Percentiles rank a stretch among this genome's conserved stretches.
phyloP scores from a whole-genome alignment of 92 coral and sea anemone species.

The Phymanthus crucifer region DNA sequence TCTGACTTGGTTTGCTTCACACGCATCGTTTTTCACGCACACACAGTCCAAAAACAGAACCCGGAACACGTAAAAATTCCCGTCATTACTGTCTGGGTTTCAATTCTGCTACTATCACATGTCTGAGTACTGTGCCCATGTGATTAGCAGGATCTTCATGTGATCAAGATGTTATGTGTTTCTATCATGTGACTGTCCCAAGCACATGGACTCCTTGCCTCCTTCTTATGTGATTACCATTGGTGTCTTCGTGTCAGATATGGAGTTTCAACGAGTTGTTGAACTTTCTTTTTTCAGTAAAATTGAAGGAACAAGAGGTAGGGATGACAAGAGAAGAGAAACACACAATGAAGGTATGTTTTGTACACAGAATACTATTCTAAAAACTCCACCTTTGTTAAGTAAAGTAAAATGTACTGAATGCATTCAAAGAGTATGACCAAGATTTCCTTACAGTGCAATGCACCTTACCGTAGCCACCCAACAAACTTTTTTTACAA shows the following conservation, averaged over 20 bases:
- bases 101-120: slow-evolving; percentile 36
- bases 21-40: background rate
- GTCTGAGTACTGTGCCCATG: slow-evolving; percentile 28
- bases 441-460: too few relatives aligned
- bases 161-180: background rate
- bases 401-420: too few relatives aligned
- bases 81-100: background rate
- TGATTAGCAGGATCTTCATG: slow-evolving; percentile 18
- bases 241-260: background rate
- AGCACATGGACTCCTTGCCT: background rate
- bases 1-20: background rate
- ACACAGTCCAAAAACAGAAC: background rate
- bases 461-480: too few relatives aligned
- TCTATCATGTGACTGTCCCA: slow-evolving; percentile 39
- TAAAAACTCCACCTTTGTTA: background rate
- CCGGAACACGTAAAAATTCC: background rate
- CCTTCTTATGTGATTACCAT: background rate
- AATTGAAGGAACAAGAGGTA: slow-evolving; percentile 88
- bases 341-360: slow-evolving; percentile 92
- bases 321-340: slow-evolving; percentile 95
- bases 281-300: slow-evolving; percentile 73
- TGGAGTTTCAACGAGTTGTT: background rate
- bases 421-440: too few relatives aligned
- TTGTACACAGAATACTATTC: background rate
- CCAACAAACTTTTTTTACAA: too few relatives aligned